Base-by-base conservation (phyloP, 2,888 invertebrate genomes). In the Leptopilina drosophilae region DNA sequence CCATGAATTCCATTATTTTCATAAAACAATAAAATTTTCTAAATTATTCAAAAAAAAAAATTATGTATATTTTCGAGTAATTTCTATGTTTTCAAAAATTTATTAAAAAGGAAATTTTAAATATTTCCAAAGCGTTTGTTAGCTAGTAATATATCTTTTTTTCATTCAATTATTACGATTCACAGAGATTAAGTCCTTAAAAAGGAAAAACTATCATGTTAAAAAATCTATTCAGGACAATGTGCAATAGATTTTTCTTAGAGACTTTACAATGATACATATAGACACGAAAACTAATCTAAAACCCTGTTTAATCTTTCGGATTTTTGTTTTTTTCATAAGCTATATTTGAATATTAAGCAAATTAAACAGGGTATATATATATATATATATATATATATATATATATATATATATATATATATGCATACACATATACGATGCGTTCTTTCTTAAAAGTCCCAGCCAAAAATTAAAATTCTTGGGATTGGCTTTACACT, bases 291-390 rank as follows among this genome's bases (percentile, higher is more conserved):
- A 33, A 26, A 56, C 40, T 73, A 33, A 73, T 53, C 56, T 69
- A 73, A n/a, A 73, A 56, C 73, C 73, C 73, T 56, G n/a, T 73
- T 53, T 73, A 73, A 73, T 56, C 33, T 73, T 73, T 56, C 56
- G 0, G 49, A 20, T 49, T 49, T 5, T 26, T 69, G 14, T 26
- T 26, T 14, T 3, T 14, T 42, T 49, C 26, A 14, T 69, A 14
- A 69, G 33, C 33, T 33, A 33, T 33, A 9, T 20, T 20, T 56
- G n/a, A 73, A 12, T 40, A 40, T 73, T 73, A 26, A 56, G 12
- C 20, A 69, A 56, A 73, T 73, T 73, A 56, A 73, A 73, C 56
- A 73, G 56, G 73, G 56, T 40, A 73, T 33, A 8, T 40, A 40
- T 33, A 9, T 59, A 56, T n/a, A n/a, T 40, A 73, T 33, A 8